Conservation (phyloP, 2,113 vertebrate species). For the Balaenoptera acutorostrata region DNA sequence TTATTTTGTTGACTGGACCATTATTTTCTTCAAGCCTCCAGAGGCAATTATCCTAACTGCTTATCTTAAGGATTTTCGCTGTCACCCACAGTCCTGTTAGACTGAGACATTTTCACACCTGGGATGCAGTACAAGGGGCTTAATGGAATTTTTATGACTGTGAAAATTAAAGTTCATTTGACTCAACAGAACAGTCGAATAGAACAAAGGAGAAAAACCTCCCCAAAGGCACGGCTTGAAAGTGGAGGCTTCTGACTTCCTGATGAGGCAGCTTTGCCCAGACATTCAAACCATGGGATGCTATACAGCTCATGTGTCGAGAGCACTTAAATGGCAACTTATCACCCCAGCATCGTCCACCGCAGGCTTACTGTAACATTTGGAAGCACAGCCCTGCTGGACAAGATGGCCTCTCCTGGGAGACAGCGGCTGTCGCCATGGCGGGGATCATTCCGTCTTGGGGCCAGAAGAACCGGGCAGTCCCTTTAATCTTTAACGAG, state of each 20-base stretch:
- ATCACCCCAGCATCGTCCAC: slow-evolving; percentile 50
- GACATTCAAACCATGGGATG: slow-evolving; percentile 62
- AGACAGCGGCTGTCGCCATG: slow-evolving; percentile 49
- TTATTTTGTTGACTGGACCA: background rate
- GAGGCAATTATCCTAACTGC: slow-evolving; percentile 51
- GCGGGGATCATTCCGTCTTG: slow-evolving; percentile 57
- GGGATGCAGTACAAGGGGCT: slow-evolving; percentile 21
- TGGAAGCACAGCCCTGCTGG: slow-evolving; percentile 50
- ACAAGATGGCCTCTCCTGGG: slow-evolving; percentile 71
- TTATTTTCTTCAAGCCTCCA: slow-evolving; percentile 45
- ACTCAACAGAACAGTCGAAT: slow-evolving; percentile 43
- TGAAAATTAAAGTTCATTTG: slow-evolving; percentile 60
- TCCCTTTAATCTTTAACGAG: slow-evolving; percentile 70
- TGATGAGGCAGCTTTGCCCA: slow-evolving; percentile 43
- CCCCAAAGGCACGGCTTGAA: background rate
- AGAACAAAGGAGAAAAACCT: slow-evolving; percentile 34
- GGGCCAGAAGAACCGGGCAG: slow-evolving; percentile 51
- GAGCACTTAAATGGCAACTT: slow-evolving; percentile 49
- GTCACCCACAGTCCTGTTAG: slow-evolving; percentile 12
- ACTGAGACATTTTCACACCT: slow-evolving; percentile 45
- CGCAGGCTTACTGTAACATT: background rate
- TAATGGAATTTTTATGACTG: slow-evolving; percentile 54
- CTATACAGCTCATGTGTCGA: slow-evolving; percentile 41
- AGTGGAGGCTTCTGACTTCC: slow-evolving; percentile 42
- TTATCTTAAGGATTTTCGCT: slow-evolving; percentile 27